Conservation (phyloP, 2,113 vertebrate species). For the Naja naja region DNA sequence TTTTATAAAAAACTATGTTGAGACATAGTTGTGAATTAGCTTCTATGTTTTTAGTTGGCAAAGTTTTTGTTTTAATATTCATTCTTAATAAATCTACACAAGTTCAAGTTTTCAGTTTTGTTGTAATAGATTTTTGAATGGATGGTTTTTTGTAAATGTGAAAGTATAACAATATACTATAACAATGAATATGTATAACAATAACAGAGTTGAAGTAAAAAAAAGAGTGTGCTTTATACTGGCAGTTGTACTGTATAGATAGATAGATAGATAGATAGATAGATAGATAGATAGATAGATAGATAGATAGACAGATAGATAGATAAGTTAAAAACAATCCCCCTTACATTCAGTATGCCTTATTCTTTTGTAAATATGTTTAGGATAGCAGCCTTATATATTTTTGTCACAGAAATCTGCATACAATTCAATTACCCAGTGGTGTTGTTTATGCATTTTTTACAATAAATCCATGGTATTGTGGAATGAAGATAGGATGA, state of each 20-base stretch:
- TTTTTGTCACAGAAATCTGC: constrained; percentile 46
- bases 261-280: no score
- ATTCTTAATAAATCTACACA: constrained; percentile 37
- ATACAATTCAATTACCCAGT: constrained; percentile 33
- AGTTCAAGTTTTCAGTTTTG: constrained; percentile 21
- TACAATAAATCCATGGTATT: neutral
- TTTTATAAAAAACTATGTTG: neutral
- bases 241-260: no score
- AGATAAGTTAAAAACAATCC: no score
- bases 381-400: constrained; percentile 7
- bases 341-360: neutral
- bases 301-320: no score
- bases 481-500: neutral
- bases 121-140: constrained; percentile 19
- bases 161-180: constrained; percentile 41
- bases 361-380: neutral
- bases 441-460: neutral
- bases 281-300: no score
- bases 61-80: constrained; percentile 18
- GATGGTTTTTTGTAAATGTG: constrained; percentile 34
- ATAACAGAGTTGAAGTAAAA: constrained; percentile 61
- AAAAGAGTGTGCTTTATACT: constrained; percentile 28
- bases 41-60: neutral
- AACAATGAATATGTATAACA: constrained; percentile 43
- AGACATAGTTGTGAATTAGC: constrained; percentile 14